Conservation (phyloP, 2,113 vertebrate genomes). For the Elaphurus davidianus region DNA sequence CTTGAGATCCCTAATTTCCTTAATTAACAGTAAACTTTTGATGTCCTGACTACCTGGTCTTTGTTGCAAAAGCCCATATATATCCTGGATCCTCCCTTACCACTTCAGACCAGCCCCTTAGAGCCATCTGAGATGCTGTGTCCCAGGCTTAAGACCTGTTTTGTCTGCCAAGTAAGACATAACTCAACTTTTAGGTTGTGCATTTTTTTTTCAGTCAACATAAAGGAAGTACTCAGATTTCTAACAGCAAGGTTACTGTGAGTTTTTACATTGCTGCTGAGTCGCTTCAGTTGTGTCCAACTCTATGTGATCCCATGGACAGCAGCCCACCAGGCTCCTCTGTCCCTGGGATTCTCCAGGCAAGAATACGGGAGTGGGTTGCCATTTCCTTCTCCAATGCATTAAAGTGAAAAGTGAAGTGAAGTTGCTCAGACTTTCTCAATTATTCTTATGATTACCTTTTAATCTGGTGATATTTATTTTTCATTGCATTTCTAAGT, state of each 20-base stretch:
- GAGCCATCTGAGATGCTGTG: not conserved
- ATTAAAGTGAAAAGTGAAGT: not conserved
- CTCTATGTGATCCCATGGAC: not conserved
- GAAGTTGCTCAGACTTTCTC: not conserved
- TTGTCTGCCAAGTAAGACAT: not conserved
- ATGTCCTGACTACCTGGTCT: not conserved
- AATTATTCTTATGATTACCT: conserved; percentile 27
- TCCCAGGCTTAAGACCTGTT: not conserved
- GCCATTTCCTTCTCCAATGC: not conserved
- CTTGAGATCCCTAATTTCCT: not conserved
- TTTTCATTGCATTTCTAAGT: conserved; percentile 25
- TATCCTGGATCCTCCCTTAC: not conserved
- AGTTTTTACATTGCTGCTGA: conserved; percentile 12
- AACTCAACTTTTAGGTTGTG: not conserved
- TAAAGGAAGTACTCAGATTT: not conserved
- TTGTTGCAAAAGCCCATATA: not conserved
- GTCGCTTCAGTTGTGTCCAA: not conserved
- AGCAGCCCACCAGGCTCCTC: not conserved
- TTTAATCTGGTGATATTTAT: not conserved
- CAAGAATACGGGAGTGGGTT: not conserved
- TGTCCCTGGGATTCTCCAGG: not conserved
- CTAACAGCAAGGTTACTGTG: not conserved
- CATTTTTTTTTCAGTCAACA: not conserved
- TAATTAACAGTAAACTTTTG: not conserved
- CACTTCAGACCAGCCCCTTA: not conserved